Evolutionary conservation across 2,797 vertebrate species (phyloP).

Genomic region (Heterohyrax brucei): DNA sequence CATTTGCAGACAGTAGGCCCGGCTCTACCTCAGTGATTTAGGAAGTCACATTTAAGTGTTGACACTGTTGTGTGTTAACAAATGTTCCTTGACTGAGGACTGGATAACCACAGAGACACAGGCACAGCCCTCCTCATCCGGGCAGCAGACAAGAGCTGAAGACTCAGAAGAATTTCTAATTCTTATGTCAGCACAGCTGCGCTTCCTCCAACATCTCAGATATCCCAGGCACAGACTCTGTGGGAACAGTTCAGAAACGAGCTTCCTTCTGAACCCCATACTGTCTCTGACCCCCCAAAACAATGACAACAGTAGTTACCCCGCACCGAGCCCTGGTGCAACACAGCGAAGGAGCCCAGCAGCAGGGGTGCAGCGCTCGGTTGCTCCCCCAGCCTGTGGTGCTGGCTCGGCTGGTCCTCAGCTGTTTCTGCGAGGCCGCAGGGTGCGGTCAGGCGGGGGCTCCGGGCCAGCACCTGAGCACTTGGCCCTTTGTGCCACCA

Average conservation of each 20-base stretch:
- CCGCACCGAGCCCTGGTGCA: neutral
- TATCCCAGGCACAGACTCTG: neutral
- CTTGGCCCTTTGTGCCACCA: too few relatives aligned
- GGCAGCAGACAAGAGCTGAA: neutral
- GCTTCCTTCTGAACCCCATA: neutral
- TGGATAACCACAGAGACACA: neutral
- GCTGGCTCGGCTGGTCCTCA: too few relatives aligned
- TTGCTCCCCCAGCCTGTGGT: too few relatives aligned
- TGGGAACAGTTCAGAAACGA: slow-evolving; percentile 2
- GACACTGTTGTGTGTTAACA: neutral
- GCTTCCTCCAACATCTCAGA: slow-evolving; percentile 9
- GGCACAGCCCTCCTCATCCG: neutral
- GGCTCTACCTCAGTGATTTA: neutral
- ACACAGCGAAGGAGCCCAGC: neutral
- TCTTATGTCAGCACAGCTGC: neutral
- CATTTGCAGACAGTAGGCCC: neutral
- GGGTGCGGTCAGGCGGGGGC: too few relatives aligned
- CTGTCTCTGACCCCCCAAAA: neutral
- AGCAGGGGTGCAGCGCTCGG: too few relatives aligned
- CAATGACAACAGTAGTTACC: neutral
- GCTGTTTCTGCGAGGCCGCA: too few relatives aligned
- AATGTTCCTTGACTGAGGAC: neutral
- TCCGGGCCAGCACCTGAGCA: too few relatives aligned
- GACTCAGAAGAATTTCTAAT: neutral
- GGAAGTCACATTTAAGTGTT: neutral